Evolutionary conservation across 2,888 invertebrate genomes (phyloP).

Genomic region (Cataglyphis cursor): DNA sequence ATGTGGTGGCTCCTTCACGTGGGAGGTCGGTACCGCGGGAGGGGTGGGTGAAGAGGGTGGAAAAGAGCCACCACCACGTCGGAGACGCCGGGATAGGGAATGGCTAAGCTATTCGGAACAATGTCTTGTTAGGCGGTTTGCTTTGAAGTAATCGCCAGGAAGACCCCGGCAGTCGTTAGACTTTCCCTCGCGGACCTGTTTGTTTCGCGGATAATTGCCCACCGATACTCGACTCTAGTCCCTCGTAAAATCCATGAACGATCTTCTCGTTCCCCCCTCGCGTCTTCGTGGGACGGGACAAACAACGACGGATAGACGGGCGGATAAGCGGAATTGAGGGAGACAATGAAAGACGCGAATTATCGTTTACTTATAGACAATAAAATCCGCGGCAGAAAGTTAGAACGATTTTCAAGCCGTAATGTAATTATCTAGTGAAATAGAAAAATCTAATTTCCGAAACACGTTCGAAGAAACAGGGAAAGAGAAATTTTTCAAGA

Average conservation of each 20-base stretch:
- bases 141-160: conserved; percentile 84
- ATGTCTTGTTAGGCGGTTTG: conserved; percentile 86
- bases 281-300: conserved; percentile 61
- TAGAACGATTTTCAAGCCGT: conserved; percentile 10
- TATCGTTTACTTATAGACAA: conserved; percentile 28
- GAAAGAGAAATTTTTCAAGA: background rate
- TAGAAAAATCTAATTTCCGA: conserved; percentile 17
- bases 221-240: conserved; percentile 77
- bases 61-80: conserved; percentile 69
- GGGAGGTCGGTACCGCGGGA: conserved; percentile 69
- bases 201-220: conserved; percentile 80
- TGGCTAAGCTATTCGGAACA: conserved; percentile 84
- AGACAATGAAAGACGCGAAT: conserved; percentile 13
- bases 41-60: conserved; percentile 74
- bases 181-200: conserved; percentile 78
- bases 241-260: conserved; percentile 77
- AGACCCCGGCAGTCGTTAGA: conserved; percentile 82
- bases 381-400: conserved; percentile 39
- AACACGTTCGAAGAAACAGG: background rate
- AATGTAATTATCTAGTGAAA: conserved; percentile 23
- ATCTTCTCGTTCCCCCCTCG: conserved; percentile 59
- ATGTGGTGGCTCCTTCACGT: conserved; percentile 72
- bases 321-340: conserved; percentile 17
- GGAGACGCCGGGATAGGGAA: conserved; percentile 71
- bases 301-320: conserved; percentile 14